These are phyloP conservation scores for Coenonympha glycerion DNA, from an alignment of 2,888 invertebrate genomes.

Conservation along the genomic window DNA sequence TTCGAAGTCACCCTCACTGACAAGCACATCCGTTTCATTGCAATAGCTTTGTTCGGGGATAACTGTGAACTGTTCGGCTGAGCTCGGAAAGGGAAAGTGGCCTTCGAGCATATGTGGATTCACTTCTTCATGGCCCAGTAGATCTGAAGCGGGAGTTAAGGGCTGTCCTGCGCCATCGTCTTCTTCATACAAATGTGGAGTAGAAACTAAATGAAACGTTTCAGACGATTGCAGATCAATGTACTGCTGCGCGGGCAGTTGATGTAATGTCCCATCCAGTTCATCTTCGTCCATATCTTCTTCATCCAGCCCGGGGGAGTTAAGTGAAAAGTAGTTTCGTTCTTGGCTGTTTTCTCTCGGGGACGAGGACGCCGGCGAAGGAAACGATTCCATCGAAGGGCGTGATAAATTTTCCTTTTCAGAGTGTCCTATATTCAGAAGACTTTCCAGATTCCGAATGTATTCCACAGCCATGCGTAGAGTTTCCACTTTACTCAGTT, in stretches of 20 bases:
- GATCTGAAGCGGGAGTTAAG: conserved; percentile 68
- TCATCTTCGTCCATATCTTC: conserved; percentile 69
- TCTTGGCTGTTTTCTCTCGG: conserved; percentile 72
- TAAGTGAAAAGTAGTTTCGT: conserved; percentile 64
- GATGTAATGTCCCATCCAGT: conserved; percentile 55
- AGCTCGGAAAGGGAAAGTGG: conserved; percentile 69
- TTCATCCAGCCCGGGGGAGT: conserved; percentile 65
- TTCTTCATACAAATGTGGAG: conserved; percentile 76
- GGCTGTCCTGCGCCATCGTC: conserved; percentile 77
- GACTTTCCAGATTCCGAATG: conserved; percentile 85
- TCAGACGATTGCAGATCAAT: conserved; percentile 77
- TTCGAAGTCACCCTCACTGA: conserved; percentile 60
- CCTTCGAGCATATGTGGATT: conserved; percentile 67
- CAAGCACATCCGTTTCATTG: conserved; percentile 59
- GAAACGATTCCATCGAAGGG: conserved; percentile 67
- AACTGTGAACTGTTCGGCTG: conserved; percentile 71
- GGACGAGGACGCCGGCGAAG: conserved; percentile 71
- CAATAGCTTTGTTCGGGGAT: conserved; percentile 64
- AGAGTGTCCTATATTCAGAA: conserved; percentile 81
- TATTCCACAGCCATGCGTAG: conserved; percentile 93
- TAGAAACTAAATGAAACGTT: conserved; percentile 78
- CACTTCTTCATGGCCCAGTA: conserved; percentile 69
- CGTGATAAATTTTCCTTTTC: conserved; percentile 67
- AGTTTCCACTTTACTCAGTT: conserved; percentile 91
- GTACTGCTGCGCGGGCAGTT: conserved; percentile 75